Conservation (phyloP, 1,140 invertebrate genomes). For the Drosophila mayri region DNA sequence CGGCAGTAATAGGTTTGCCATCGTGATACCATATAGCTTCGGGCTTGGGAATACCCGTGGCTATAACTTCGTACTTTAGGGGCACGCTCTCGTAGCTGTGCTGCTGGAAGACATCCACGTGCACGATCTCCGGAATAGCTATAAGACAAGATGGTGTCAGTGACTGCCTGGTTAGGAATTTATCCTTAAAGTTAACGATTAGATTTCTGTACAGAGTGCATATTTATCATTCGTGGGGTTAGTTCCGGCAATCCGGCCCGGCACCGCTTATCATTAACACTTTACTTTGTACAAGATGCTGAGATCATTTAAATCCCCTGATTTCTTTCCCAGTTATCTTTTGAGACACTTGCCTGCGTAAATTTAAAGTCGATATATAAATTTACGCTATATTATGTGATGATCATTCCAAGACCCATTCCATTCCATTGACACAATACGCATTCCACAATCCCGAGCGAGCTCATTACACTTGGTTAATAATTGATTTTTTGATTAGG, state of each 20-base stretch:
- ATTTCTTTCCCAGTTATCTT: neutral
- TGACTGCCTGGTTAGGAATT: too few relatives aligned
- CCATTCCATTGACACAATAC: slow-evolving; percentile 15
- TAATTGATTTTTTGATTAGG: slow-evolving; percentile 13
- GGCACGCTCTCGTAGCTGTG: slow-evolving; percentile 91
- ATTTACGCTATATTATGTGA: slow-evolving; percentile 15
- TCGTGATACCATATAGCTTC: slow-evolving; percentile 92
- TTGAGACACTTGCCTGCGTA: slow-evolving; percentile 3
- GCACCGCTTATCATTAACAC: slow-evolving; percentile 20
- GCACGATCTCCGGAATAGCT: slow-evolving; percentile 91
- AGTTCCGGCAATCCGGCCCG: slow-evolving; percentile 21
- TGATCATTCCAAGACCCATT: slow-evolving; percentile 20
- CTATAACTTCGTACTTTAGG: slow-evolving; percentile 90
- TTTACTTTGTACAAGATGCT: slow-evolving; percentile 15
- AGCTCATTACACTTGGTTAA: slow-evolving; percentile 36
- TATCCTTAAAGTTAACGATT: slow-evolving; percentile 11
- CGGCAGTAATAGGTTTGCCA: slow-evolving; percentile 87
- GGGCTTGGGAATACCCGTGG: slow-evolving; percentile 90
- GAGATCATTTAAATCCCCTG: neutral
- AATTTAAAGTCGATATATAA: slow-evolving; percentile 14
- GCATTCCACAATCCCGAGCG: slow-evolving; percentile 17
- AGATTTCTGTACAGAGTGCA: slow-evolving; percentile 39
- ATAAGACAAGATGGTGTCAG: slow-evolving; percentile 65
- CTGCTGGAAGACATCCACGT: slow-evolving; percentile 90
- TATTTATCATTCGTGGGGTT: slow-evolving; percentile 15